Percentiles rank a stretch among this genome's conserved stretches.
Evolutionary conservation across 2,888 invertebrate genomes (phyloP).

Genomic region (Meteorus cinctellus): DNA sequence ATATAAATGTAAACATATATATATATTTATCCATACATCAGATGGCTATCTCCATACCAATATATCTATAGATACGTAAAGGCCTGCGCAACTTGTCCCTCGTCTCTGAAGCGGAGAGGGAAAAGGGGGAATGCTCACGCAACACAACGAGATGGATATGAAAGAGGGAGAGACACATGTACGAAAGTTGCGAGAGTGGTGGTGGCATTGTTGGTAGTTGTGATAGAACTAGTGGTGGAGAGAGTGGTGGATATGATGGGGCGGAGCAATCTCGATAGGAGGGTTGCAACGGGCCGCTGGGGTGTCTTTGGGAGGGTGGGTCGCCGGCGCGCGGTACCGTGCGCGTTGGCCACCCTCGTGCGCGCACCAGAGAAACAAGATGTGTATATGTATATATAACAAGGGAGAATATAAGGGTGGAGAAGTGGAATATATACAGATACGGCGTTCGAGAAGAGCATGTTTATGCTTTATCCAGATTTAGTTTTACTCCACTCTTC

Average conservation of each 20-base stretch:
- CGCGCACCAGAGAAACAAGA: conserved; percentile 31
- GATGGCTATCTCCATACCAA: not conserved
- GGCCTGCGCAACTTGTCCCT: conserved; percentile 1
- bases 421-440: conserved; percentile 24
- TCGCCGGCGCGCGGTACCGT: conserved; percentile 62
- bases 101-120: not conserved
- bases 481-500: conserved; percentile 3
- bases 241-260: conserved; percentile 62
- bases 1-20: not conserved
- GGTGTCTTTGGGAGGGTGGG: conserved; percentile 69
- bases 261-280: conserved; percentile 69
- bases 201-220: not conserved
- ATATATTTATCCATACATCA: not conserved
- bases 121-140: conserved; percentile 5
- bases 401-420: conserved; percentile 26
- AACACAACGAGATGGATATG: conserved; percentile 8
- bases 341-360: conserved; percentile 57
- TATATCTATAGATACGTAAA: conserved; percentile 1
- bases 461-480: conserved; percentile 13
- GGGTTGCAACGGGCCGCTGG: conserved; percentile 67
- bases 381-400: conserved; percentile 28
- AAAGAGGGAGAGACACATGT: conserved; percentile 36
- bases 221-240: conserved; percentile 29
- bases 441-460: conserved; percentile 8
- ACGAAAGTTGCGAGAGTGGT: conserved; percentile 19